These are phyloP conservation scores for Luscinia megarhynchos DNA, from an alignment of 2,797 vertebrate species.

Conservation along the genomic window DNA sequence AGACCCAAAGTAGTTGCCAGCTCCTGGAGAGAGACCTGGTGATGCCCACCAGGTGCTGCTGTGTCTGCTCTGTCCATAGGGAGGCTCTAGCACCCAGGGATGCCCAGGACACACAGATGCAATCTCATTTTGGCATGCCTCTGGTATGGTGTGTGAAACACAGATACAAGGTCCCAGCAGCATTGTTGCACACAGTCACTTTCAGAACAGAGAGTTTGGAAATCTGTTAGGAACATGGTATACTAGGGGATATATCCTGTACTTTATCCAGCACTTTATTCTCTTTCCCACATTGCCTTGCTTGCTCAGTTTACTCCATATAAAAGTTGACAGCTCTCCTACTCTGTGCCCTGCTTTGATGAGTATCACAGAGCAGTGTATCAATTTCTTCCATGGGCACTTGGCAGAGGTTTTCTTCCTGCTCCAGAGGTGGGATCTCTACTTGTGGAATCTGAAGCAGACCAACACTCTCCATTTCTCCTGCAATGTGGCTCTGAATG, in stretches of 20 bases:
- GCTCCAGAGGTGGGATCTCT: background rate
- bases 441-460: background rate
- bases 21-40: background rate
- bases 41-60: background rate
- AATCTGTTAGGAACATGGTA: background rate
- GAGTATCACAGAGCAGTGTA: accelerated
- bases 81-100: background rate
- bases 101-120: accelerated
- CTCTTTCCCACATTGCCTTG: background rate
- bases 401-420: background rate
- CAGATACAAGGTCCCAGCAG: background rate
- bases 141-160: background rate
- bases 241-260: accelerated
- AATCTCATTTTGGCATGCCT: background rate
- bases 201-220: background rate
- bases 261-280: background rate
- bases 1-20: background rate
- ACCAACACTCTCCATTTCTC: background rate
- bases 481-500: background rate
- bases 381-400: background rate
- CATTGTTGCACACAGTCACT: background rate
- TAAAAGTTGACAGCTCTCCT: background rate
- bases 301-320: background rate
- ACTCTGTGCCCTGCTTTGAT: background rate
- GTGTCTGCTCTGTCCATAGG: accelerated